phyloP scores from a whole-genome alignment of 2,113 vertebrate species.

The Forbesichthys papilliferus region DNA sequence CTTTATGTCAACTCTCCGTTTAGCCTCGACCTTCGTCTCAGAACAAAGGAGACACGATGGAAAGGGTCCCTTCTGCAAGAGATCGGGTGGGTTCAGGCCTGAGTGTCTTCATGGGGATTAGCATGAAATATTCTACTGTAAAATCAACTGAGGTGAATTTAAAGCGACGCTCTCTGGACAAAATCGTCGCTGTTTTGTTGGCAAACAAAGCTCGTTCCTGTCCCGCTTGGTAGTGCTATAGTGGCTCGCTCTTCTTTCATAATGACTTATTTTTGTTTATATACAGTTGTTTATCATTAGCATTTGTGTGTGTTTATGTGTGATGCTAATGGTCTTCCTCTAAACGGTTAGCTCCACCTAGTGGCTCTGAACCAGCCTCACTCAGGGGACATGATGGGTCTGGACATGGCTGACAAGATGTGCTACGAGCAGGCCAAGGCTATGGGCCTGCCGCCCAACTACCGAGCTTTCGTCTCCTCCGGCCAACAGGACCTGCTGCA shows the following conservation, averaged over 20 bases:
- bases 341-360: constrained; percentile 81
- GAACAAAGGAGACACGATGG: constrained; percentile 43
- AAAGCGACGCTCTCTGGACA: too few species aligned
- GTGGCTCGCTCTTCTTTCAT: too few species aligned
- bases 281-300: background rate
- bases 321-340: background rate
- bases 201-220: too few species aligned
- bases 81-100: constrained; percentile 45
- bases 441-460: constrained; percentile 85
- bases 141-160: too few species aligned
- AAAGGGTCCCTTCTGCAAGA: constrained; percentile 44
- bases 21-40: constrained; percentile 61
- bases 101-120: background rate
- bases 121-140: too few species aligned
- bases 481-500: constrained; percentile 87
- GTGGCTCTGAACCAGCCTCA: constrained; percentile 89
- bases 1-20: background rate
- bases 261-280: background rate
- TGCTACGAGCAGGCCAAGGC: constrained; percentile 91
- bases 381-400: constrained; percentile 82
- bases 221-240: too few species aligned
- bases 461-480: constrained; percentile 90
- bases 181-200: too few species aligned
- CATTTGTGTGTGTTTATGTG: background rate
- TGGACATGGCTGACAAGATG: constrained; percentile 81